Base-by-base conservation (phyloP, 92 coral and sea anemone genomes). In the Isaurus tuberculatus region DNA sequence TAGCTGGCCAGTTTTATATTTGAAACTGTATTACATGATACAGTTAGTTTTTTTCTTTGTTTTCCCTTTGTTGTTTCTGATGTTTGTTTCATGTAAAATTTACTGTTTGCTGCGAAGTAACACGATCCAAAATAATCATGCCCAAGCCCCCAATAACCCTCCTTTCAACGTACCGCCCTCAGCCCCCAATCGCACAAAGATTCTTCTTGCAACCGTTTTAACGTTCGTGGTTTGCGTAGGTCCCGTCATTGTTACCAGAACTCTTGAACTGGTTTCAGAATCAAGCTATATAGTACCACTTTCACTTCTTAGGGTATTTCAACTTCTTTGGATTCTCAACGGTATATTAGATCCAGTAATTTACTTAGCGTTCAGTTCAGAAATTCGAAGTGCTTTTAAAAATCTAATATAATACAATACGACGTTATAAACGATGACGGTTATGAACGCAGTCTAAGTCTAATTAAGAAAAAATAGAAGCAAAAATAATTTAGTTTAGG, bases 361-460 rank as follows among this genome's bases (percentile, higher is more conserved):
- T 49, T 73, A 73, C 29, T 28, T 48, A 26, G 36, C 33, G 32
- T 48, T 53, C 65, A 73, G 26, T 73, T 15, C 79, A 5, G 79
- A 49, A 73, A 49, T 73, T 19, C 79, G 65, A 48, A 73, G 28
- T 0, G 79, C 79, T 36, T 72, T 26, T 60, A 72, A 42, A 60
- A 44, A 46, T n/a, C n/a, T n/a, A n/a, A n/a, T n/a, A n/a, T n/a
- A n/a, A n/a, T n/a, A n/a, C n/a, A n/a, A n/a, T n/a, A n/a, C n/a
- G n/a, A n/a, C n/a, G n/a, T n/a, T n/a, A n/a, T n/a, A n/a, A n/a
- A n/a, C n/a, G n/a, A n/a, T n/a, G n/a, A n/a, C n/a, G n/a, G n/a
- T n/a, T n/a, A n/a, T n/a, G n/a, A n/a, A n/a, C n/a, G n/a, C n/a
- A n/a, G n/a, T n/a, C n/a, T n/a, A n/a, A n/a, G n/a, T n/a, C n/a